phyloP scores from a whole-genome alignment of 2,113 vertebrate genomes.

The Zingel zingel region DNA sequence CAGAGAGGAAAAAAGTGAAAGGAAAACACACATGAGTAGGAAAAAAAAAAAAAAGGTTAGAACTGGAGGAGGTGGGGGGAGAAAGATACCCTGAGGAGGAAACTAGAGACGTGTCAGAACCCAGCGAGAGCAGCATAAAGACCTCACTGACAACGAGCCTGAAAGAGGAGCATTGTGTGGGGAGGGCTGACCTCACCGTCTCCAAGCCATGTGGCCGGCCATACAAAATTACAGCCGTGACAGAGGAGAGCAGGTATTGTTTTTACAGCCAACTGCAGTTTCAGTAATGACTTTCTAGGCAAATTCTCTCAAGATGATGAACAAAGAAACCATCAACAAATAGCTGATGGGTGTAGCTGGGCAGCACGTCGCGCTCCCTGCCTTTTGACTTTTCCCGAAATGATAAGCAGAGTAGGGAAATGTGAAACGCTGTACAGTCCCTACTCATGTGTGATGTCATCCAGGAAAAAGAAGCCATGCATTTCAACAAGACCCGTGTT shows the following conservation, averaged over 20 bases:
- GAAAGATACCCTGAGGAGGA: slow-evolving; percentile 56
- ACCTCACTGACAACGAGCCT: slow-evolving; percentile 73
- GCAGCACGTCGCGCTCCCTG: not conserved
- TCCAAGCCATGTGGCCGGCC: slow-evolving; percentile 72
- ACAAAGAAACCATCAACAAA: slow-evolving; percentile 37
- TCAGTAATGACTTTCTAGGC: slow-evolving; percentile 23
- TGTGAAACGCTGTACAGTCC: slow-evolving; percentile 19
- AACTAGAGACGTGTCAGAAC: slow-evolving; percentile 66
- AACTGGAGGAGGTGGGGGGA: not conserved
- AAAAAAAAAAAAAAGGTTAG: slow-evolving; percentile 78
- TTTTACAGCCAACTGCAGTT: slow-evolving; percentile 46
- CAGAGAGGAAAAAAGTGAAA: slow-evolving; percentile 8
- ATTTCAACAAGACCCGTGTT: slow-evolving; percentile 48
- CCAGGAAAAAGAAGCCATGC: slow-evolving; percentile 43
- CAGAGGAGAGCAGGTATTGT: slow-evolving; percentile 54
- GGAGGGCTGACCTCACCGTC: slow-evolving; percentile 77
- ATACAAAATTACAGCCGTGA: slow-evolving; percentile 60
- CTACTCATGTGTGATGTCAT: slow-evolving; percentile 41
- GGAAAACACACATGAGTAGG: slow-evolving; percentile 73
- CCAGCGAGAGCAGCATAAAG: slow-evolving; percentile 72
- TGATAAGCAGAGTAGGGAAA: slow-evolving; percentile 40
- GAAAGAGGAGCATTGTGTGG: slow-evolving; percentile 75
- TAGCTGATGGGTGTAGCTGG: not conserved
- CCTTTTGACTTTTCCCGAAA: slow-evolving; percentile 11
- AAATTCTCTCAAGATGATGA: slow-evolving; percentile 38